Base-by-base conservation (phyloP, 2,113 vertebrate genomes). In the Podarcis muralis region DNA sequence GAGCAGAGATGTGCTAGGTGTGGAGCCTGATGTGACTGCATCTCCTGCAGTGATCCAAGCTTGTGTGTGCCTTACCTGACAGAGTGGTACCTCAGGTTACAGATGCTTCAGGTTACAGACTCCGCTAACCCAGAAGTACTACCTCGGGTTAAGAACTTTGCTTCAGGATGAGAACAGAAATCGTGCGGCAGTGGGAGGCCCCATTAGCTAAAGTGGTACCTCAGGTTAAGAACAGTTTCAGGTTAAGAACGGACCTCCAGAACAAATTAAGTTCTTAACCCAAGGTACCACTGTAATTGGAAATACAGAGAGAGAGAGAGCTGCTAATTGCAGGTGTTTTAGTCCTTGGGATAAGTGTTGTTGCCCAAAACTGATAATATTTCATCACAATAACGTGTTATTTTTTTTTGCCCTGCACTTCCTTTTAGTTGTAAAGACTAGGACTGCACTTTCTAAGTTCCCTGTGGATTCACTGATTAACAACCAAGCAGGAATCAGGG, bases 401-500 rank as follows among this genome's bases (percentile, higher is more conserved):
- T 91, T 94, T 88, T 91, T 94, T 40, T 15, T 90, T 90, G 92
- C 90, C 68, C 43, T 48, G 65, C 86, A n/a, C 81, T 94, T 43
- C 27, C 1, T 72, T 74, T 90, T 1, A 89, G 86, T 91, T 90
- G 83, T 66, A 88, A 83, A 91, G 88, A 91, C 6, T 27, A 83
- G 69, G 71, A 88, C 68, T 81, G 85, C 23, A 84, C 90, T 90
- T 90, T 90, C 16, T 6, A 65, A 25, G 2, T 35, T 32, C 72
- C 84, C 25, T 59, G 40, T 6, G 6, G 59, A 65, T 25, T 93
- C 62, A 76, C 40, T 93, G 82, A 77, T 53, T 90, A 79, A 72
- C 57, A 87, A 53, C 75, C 53, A 84, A 16, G 37, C 72, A 87
- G 69, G 65, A 4, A 2, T 11, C 81, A 87, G 57, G 48, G 37